Evolutionary conservation across 2,113 vertebrate genomes (phyloP).

Genomic region (Gymnobelideus leadbeateri): DNA sequence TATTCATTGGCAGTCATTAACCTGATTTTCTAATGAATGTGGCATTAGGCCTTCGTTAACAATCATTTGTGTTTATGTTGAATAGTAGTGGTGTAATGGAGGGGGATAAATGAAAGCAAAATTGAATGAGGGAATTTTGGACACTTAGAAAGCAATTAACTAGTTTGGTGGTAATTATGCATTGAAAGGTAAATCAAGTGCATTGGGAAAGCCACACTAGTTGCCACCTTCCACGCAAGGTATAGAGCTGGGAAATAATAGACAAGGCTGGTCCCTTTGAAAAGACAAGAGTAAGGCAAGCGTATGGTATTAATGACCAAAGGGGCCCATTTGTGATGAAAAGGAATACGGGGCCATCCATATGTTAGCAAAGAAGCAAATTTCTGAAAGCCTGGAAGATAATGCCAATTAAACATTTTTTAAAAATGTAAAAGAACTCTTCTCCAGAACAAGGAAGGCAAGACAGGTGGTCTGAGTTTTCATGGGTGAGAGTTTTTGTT

Average conservation of each 20-base stretch:
- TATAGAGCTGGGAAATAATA: constrained; percentile 82
- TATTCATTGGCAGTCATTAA: constrained; percentile 87
- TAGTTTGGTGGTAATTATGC: constrained; percentile 92
- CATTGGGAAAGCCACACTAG: constrained; percentile 87
- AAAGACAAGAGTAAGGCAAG: constrained; percentile 78
- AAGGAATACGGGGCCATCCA: constrained; percentile 75
- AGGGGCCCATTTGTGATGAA: constrained; percentile 74
- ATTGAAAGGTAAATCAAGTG: constrained; percentile 93
- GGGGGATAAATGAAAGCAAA: constrained; percentile 88
- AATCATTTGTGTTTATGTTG: constrained; percentile 88
- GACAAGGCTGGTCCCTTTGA: constrained; percentile 82
- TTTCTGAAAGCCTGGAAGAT: constrained; percentile 79
- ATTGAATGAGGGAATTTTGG: constrained; percentile 88
- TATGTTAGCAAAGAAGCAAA: constrained; percentile 78
- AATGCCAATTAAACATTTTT: constrained; percentile 70
- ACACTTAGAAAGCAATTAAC: constrained; percentile 92
- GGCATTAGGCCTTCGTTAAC: constrained; percentile 89
- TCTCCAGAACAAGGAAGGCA: constrained; percentile 80
- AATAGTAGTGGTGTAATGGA: constrained; percentile 86
- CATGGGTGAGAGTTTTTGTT: constrained; percentile 82
- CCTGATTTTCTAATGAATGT: constrained; percentile 90
- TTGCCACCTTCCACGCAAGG: constrained; percentile 79
- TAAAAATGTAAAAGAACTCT: constrained; percentile 55
- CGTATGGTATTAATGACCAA: constrained; percentile 84
- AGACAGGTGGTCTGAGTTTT: constrained; percentile 84